phyloP scores from a whole-genome alignment of 30 jellyfish, hydroid and myxozoan genomes.

The Aurelia aurita region DNA sequence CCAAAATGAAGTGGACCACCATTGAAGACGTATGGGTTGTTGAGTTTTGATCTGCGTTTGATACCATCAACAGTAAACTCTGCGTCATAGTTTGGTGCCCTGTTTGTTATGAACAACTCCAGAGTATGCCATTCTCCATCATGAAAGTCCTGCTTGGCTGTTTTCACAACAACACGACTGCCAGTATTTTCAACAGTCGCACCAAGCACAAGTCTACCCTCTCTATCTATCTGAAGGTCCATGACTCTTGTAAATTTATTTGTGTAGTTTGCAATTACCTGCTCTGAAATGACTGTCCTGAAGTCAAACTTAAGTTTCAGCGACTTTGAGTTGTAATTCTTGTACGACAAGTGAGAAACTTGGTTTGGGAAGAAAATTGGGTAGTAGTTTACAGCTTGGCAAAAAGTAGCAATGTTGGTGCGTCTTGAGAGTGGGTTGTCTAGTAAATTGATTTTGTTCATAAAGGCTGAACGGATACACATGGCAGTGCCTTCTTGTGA shows the following conservation, averaged over 20 bases:
- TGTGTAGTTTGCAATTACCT: conserved; percentile 82
- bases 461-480: conserved; percentile 73
- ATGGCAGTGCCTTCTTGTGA: conserved; percentile 67
- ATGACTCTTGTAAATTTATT: conserved; percentile 58
- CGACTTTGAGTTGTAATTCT: conserved; percentile 46
- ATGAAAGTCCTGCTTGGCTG: conserved; percentile 83
- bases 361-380: conserved; percentile 94
- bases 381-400: conserved; percentile 79
- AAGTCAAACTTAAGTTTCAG: conserved; percentile 81
- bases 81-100: conserved; percentile 80
- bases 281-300: conserved; percentile 88
- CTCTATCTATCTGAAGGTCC: conserved; percentile 78
- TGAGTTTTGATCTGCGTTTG: conserved; percentile 80
- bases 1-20: conserved; percentile 95
- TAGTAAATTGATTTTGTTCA: conserved; percentile 53
- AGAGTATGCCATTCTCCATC: conserved; percentile 97
- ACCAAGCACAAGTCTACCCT: conserved; percentile 84
- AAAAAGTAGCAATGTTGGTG: conserved; percentile 11
- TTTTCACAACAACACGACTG: conserved; percentile 72
- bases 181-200: conserved; percentile 75
- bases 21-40: conserved; percentile 64
- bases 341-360: conserved; percentile 81
- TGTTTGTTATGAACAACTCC: conserved; percentile 79
- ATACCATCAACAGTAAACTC: conserved; percentile 92
- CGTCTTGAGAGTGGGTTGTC: conserved; percentile 3